A percentile compares a stretch with the other conserved stretches of the same genome.
These are phyloP conservation scores for Drosophila cardini DNA, from an alignment of 1,140 invertebrate genomes.

Conservation along the genomic window DNA sequence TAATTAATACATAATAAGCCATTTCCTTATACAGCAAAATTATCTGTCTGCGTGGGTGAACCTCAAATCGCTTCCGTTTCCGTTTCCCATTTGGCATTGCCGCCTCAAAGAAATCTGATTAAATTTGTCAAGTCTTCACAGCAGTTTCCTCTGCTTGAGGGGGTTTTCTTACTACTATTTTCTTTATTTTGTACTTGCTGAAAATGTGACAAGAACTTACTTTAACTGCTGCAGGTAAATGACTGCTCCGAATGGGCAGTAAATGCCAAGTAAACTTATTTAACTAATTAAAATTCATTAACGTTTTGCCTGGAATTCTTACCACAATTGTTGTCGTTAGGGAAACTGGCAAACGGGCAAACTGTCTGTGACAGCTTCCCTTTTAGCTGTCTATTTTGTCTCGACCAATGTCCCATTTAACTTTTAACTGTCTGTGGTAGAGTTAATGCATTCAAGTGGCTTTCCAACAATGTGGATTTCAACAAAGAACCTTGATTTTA, in stretches of 20 bases:
- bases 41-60: background rate
- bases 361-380: slow-evolving; percentile 22
- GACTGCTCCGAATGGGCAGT: slow-evolving; percentile 5
- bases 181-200: slow-evolving; percentile 1
- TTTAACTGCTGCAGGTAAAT: slow-evolving; percentile 10
- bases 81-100: slow-evolving; percentile 27
- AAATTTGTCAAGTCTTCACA: slow-evolving; percentile 35
- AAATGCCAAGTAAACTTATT: slow-evolving; percentile 57
- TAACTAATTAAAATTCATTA: slow-evolving; percentile 75
- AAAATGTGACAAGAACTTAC: slow-evolving; percentile 1
- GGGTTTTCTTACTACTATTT: background rate
- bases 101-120: slow-evolving; percentile 52
- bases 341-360: slow-evolving; percentile 4
- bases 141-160: background rate
- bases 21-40: slow-evolving; percentile 44
- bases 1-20: slow-evolving; percentile 73
- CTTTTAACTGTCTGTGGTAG: slow-evolving; percentile 3
- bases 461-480: slow-evolving; percentile 17
- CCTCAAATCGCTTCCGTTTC: slow-evolving; percentile 58
- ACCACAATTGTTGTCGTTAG: slow-evolving; percentile 3
- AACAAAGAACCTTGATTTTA: background rate
- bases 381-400: slow-evolving; percentile 13
- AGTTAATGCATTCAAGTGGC: slow-evolving; percentile 34
- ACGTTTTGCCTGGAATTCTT: slow-evolving; percentile 20
- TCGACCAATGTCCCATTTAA: background rate